These are phyloP conservation scores for Aphis craccivora DNA, from an alignment of 1,140 invertebrate species.

Conservation along the genomic window DNA sequence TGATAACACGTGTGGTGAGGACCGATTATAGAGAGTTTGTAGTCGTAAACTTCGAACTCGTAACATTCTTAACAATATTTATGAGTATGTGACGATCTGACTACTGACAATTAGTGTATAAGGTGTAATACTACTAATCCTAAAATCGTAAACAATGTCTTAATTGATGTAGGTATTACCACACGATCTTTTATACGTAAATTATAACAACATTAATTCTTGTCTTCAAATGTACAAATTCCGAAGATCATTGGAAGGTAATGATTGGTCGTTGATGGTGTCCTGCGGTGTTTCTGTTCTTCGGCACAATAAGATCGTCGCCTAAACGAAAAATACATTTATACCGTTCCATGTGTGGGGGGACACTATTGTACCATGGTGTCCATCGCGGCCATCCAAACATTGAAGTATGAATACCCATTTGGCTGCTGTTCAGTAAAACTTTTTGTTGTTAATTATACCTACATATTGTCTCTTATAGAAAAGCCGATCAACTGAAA, in stretches of 20 bases:
- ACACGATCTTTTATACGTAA: not conserved
- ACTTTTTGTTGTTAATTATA: not conserved
- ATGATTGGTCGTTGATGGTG: not conserved
- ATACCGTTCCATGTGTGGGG: slow-evolving; percentile 49
- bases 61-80: not conserved
- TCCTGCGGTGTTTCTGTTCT: not conserved
- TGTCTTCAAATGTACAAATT: not conserved
- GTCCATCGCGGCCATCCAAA: slow-evolving; percentile 75
- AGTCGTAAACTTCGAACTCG: not conserved
- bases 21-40: not conserved
- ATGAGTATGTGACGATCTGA: not conserved
- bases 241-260: not conserved
- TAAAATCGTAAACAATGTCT: not conserved
- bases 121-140: not conserved
- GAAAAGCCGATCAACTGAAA: slow-evolving; percentile 76
- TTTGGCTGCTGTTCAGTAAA: not conserved
- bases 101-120: not conserved
- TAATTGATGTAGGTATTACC: not conserved
- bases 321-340: no score
- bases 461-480: slow-evolving; percentile 61
- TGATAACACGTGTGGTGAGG: not conserved
- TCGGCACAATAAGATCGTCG: not conserved
- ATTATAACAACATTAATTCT: not conserved
- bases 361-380: slow-evolving; percentile 68
- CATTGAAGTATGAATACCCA: slow-evolving; percentile 69